Conservation (phyloP, 2,888 invertebrate genomes). For the Hemaris fuciformis region DNA sequence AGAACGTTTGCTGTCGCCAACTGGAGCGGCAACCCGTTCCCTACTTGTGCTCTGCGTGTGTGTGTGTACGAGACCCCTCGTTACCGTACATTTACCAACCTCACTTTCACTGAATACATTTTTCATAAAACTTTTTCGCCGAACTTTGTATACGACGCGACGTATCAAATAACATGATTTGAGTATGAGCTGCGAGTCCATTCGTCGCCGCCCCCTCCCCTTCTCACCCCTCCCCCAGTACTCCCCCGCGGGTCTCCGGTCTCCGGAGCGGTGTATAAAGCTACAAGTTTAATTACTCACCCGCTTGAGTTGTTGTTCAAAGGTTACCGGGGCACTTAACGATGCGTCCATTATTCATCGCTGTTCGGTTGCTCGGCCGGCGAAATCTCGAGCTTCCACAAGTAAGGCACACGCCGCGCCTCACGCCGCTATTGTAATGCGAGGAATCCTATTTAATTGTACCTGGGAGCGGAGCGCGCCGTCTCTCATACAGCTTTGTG, state of each 20-base stretch:
- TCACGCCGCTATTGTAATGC: too few species aligned
- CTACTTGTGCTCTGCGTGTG: not conserved
- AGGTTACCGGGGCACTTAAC: constrained; percentile 9
- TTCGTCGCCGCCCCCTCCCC: not conserved
- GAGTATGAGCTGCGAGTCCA: not conserved
- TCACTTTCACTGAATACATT: not conserved
- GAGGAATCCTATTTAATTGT: too few species aligned
- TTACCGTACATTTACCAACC: not conserved
- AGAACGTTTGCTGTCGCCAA: not conserved
- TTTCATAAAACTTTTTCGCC: not conserved
- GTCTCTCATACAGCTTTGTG: too few species aligned
- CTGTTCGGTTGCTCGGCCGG: not conserved
- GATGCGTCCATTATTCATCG: constrained; percentile 6
- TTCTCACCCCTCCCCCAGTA: too few species aligned
- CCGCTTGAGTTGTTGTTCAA: constrained; percentile 9
- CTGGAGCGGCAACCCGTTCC: not conserved
- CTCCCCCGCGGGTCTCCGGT: too few species aligned
- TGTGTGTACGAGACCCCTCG: not conserved
- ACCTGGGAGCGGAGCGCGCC: too few species aligned
- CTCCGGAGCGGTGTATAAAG: not conserved
- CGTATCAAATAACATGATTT: constrained; percentile 1
- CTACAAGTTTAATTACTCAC: constrained; percentile 6
- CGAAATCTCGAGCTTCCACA: too few species aligned
- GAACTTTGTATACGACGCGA: not conserved
- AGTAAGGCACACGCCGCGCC: too few species aligned